Conservation (phyloP, 2,113 vertebrate genomes). For the Cyphomyrus discorhynchus region DNA sequence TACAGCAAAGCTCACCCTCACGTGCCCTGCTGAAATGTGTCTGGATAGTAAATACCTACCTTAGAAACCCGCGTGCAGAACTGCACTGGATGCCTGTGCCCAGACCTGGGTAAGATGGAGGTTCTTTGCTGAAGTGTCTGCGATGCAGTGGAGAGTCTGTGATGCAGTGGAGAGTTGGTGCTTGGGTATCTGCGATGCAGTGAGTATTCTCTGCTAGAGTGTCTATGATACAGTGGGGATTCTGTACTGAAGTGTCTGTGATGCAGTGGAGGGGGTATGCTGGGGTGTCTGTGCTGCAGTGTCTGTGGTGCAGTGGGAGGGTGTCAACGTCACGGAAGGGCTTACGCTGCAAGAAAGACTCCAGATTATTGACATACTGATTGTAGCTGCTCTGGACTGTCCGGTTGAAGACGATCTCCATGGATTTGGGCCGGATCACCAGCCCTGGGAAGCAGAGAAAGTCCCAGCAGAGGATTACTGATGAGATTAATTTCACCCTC, state of each 20-base stretch:
- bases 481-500: not conserved
- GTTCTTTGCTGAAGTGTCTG: not conserved
- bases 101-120: not conserved
- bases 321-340: slow-evolving; percentile 22
- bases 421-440: slow-evolving; percentile 75
- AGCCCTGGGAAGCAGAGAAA: slow-evolving; percentile 58
- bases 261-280: not conserved
- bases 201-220: not conserved
- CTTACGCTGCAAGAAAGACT: slow-evolving; percentile 73
- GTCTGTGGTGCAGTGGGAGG: not conserved
- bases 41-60: not conserved
- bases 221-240: not conserved
- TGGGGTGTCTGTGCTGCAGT: not conserved
- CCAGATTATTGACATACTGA: slow-evolving; percentile 62
- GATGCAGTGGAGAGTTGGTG: not conserved
- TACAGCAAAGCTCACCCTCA: not conserved
- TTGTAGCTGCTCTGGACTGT: slow-evolving; percentile 58
- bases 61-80: not conserved
- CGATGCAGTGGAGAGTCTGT: not conserved
- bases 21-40: not conserved
- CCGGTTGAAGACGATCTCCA: slow-evolving; percentile 71
- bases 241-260: not conserved
- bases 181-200: not conserved
- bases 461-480: not conserved
- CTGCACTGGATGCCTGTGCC: not conserved